These are phyloP conservation scores for Diglossa brunneiventris DNA, from an alignment of 2,113 vertebrate species.

Conservation along the genomic window DNA sequence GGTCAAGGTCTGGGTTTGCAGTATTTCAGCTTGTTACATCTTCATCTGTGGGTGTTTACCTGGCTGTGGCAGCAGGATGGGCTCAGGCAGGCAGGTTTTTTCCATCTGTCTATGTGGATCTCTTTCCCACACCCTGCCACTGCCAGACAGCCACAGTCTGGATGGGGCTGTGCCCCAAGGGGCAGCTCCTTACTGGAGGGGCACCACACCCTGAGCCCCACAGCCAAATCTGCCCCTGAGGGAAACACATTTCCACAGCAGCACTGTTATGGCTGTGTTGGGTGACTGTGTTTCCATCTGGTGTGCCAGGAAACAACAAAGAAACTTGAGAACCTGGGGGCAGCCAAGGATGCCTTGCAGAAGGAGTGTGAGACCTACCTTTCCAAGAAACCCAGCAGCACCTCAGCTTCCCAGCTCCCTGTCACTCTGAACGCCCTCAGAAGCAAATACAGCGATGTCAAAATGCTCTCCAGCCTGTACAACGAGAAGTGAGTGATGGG, in stretches of 20 bases:
- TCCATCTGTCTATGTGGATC: not conserved
- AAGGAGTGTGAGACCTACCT: conserved; percentile 81
- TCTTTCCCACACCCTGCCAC: not conserved
- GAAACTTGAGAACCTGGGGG: conserved; percentile 78
- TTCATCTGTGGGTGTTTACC: not conserved
- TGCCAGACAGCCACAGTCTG: conserved; percentile 4
- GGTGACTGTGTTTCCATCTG: conserved; percentile 27
- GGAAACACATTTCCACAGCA: not conserved
- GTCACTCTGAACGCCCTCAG: conserved; percentile 78
- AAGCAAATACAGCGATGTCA: conserved; percentile 82
- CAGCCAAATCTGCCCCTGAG: not conserved
- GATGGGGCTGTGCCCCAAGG: not conserved
- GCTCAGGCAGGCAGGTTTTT: not conserved
- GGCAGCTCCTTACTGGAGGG: not conserved
- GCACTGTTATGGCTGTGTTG: not conserved
- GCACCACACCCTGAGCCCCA: conserved; percentile 27
- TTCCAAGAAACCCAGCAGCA: conserved; percentile 67
- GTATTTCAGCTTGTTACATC: not conserved
- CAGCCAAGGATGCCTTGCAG: conserved; percentile 79
- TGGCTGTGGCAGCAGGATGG: not conserved
- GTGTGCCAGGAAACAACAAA: conserved; percentile 73
- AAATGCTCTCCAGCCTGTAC: conserved; percentile 81
- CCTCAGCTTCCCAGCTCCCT: conserved; percentile 77
- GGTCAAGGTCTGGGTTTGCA: not conserved
- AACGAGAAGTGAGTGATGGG: conserved; percentile 83